These are phyloP conservation scores for Phthorimaea operculella DNA, from an alignment of 1,140 invertebrate genomes.

Conservation along the genomic window DNA sequence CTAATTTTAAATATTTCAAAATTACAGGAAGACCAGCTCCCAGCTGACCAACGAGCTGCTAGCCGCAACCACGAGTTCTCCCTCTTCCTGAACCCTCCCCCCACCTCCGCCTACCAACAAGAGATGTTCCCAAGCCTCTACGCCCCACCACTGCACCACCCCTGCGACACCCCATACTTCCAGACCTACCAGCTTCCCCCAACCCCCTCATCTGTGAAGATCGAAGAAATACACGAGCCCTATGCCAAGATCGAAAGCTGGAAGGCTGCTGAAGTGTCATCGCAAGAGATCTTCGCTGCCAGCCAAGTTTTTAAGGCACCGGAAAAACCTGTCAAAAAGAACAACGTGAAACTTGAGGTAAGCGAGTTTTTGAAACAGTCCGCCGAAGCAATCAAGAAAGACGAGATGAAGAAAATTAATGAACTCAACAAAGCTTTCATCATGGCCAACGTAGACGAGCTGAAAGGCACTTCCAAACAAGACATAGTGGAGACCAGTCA, in stretches of 20 bases:
- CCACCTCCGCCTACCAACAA: slow-evolving; percentile 19
- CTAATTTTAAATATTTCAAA: neutral
- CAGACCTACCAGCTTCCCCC: neutral
- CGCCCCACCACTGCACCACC: neutral
- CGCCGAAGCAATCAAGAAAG: neutral
- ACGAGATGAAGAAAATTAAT: neutral
- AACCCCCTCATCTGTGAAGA: neutral
- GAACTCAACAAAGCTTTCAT: neutral
- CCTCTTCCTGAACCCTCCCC: slow-evolving; percentile 22
- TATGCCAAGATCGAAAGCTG: neutral
- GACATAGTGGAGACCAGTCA: slow-evolving; percentile 27
- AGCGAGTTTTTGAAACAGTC: too few relatives aligned
- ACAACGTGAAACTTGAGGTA: neutral
- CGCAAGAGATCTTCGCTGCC: neutral
- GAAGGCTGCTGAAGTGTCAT: neutral
- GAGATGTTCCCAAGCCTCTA: slow-evolving; percentile 27
- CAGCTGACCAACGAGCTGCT: slow-evolving; percentile 14
- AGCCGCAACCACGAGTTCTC: slow-evolving; percentile 26
- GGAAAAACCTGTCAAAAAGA: neutral
- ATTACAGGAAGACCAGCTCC: slow-evolving; percentile 23
- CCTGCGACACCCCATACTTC: slow-evolving; percentile 7
- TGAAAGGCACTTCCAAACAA: slow-evolving; percentile 10
- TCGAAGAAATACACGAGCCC: neutral
- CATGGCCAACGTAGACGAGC: too few relatives aligned
- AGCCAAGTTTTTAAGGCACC: neutral